These are phyloP conservation scores for Ochotona curzoniae DNA, from an alignment of 2,113 vertebrate genomes.

Conservation along the genomic window DNA sequence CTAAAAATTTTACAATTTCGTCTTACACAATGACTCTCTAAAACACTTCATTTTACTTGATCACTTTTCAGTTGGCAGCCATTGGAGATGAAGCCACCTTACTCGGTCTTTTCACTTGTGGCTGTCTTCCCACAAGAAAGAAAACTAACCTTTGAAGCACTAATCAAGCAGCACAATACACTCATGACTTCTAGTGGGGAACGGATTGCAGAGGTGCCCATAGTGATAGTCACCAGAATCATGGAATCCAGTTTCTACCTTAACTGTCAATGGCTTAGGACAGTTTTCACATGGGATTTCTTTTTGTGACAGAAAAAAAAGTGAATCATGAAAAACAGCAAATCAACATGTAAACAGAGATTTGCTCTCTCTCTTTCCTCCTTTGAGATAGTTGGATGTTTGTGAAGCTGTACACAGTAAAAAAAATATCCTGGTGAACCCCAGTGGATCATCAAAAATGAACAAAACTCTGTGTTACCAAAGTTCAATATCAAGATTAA, in stretches of 20 bases:
- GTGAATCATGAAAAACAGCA: constrained; percentile 20
- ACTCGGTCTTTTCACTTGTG: neutral
- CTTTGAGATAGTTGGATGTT: neutral
- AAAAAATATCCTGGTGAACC: neutral
- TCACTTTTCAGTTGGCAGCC: neutral
- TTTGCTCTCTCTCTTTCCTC: neutral
- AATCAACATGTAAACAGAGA: constrained; percentile 1
- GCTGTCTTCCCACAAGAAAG: neutral
- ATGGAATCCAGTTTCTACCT: neutral
- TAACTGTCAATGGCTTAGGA: constrained; percentile 1
- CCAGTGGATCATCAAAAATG: neutral
- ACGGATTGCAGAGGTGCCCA: neutral
- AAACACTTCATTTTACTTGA: neutral
- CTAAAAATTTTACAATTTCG: neutral
- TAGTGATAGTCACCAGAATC: neutral
- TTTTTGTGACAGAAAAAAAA: neutral
- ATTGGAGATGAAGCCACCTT: neutral
- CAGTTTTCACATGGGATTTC: neutral
- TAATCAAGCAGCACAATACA: neutral
- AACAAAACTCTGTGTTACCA: neutral
- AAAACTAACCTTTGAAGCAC: neutral
- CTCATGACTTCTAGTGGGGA: neutral
- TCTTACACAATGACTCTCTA: neutral
- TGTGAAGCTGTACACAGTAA: neutral
- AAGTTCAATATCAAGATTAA: constrained; percentile 39